Evolutionary conservation across 2,888 invertebrate species (phyloP).

Genomic region (Drosophila prostipennis): DNA sequence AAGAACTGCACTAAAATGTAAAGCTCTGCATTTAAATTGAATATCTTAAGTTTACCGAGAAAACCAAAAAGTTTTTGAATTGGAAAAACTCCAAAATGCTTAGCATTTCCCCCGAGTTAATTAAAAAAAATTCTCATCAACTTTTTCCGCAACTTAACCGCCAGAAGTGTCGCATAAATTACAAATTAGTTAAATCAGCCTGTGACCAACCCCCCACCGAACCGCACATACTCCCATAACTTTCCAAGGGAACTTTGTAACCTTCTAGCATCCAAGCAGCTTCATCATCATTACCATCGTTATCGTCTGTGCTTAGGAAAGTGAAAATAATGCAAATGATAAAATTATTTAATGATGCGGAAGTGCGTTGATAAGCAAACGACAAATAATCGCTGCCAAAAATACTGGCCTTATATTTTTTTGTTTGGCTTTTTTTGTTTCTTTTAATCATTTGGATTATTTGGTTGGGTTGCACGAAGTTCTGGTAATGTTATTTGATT

Average conservation of each 20-base stretch:
- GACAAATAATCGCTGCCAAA: constrained; percentile 64
- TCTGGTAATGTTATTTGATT: neutral
- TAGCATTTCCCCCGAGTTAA: constrained; percentile 55
- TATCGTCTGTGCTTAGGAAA: constrained; percentile 69
- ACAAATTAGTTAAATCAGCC: constrained; percentile 71
- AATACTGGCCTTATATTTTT: constrained; percentile 45
- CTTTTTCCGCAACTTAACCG: constrained; percentile 33
- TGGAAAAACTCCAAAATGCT: constrained; percentile 38
- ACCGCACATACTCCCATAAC: neutral
- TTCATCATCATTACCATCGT: constrained; percentile 22
- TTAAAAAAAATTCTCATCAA: constrained; percentile 62
- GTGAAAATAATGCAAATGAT: constrained; percentile 82
- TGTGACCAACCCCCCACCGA: constrained; percentile 23
- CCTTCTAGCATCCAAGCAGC: constrained; percentile 11
- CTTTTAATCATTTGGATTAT: neutral
- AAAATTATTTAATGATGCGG: constrained; percentile 83
- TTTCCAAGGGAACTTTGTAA: constrained; percentile 41
- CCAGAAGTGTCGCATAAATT: constrained; percentile 70
- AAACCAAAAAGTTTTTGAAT: constrained; percentile 24
- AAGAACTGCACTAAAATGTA: constrained; percentile 35
- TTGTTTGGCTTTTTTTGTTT: constrained; percentile 17
- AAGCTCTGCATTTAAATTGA: constrained; percentile 17
- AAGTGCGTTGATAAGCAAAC: constrained; percentile 80
- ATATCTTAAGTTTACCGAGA: neutral
- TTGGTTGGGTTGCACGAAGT: neutral